These are phyloP conservation scores for Danio albolineatus DNA, from an alignment of 2,797 vertebrate genomes.

Conservation along the genomic window DNA sequence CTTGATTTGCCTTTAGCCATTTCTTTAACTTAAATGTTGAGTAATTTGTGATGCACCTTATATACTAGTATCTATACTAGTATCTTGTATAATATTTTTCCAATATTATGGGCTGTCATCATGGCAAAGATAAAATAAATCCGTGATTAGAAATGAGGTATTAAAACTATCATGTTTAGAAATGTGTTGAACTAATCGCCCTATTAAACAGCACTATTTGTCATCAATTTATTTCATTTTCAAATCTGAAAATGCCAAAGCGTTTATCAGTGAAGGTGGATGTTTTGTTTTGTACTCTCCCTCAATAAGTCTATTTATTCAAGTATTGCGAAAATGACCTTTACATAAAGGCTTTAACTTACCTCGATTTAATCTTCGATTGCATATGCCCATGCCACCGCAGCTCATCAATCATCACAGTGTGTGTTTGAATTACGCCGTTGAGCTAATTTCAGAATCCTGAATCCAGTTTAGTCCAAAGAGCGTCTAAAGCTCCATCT, in stretches of 20 bases:
- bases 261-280: neutral
- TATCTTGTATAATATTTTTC: no score
- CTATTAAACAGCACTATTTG: no score
- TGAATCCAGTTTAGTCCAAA: constrained; percentile 63
- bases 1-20: no score
- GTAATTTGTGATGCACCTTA: no score
- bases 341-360: constrained; percentile 33
- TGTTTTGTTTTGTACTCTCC: constrained; percentile 4
- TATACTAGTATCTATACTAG: no score
- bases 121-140: no score
- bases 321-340: constrained; percentile 47
- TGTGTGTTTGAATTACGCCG: constrained; percentile 53
- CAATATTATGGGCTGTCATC: no score
- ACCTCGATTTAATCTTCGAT: constrained; percentile 29
- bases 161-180: no score
- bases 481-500: constrained; percentile 55
- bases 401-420: constrained; percentile 54
- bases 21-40: no score
- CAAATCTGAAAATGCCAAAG: neutral
- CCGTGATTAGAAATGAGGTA: no score
- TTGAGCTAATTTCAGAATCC: constrained; percentile 64
- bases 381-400: constrained; percentile 45
- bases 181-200: no score
- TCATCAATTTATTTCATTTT: neutral
- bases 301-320: constrained; percentile 31